These are phyloP conservation scores for Columba janthina DNA, from an alignment of 2,113 vertebrate species.

Conservation along the genomic window DNA sequence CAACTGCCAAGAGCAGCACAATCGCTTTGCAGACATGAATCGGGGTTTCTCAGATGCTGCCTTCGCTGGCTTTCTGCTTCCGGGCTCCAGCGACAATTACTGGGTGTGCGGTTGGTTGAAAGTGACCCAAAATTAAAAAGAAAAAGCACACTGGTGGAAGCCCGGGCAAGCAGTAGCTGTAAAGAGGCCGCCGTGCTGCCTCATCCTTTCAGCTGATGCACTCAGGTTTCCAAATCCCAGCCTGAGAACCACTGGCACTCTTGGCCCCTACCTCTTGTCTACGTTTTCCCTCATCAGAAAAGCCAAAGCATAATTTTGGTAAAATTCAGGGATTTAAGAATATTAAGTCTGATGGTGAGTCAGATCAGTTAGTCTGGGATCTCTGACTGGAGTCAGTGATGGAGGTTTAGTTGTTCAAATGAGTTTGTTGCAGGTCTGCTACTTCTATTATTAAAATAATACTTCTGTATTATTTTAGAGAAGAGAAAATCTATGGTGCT, in stretches of 20 bases:
- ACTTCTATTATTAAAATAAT: neutral
- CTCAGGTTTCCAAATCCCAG: neutral
- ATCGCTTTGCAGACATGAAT: neutral
- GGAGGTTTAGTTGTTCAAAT: neutral
- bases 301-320: neutral
- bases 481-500: neutral
- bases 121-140: neutral
- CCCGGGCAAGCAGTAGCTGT: neutral
- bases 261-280: neutral
- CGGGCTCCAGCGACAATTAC: rapidly evolving
- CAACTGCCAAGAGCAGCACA: constrained; percentile 26
- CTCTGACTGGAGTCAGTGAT: rapidly evolving
- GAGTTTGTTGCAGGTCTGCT: neutral
- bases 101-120: neutral
- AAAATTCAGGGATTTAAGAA: neutral
- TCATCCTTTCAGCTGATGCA: neutral
- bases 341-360: rapidly evolving
- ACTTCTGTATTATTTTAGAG: neutral
- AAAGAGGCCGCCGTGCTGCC: neutral
- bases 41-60: rapidly evolving
- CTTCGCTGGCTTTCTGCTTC: neutral
- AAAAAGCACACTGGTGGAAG: neutral
- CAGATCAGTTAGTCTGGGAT: neutral
- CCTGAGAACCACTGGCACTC: rapidly evolving
- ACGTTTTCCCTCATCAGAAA: rapidly evolving